Evolutionary conservation across 1,140 invertebrate species (phyloP).

Genomic region (Dreissena polymorpha): DNA sequence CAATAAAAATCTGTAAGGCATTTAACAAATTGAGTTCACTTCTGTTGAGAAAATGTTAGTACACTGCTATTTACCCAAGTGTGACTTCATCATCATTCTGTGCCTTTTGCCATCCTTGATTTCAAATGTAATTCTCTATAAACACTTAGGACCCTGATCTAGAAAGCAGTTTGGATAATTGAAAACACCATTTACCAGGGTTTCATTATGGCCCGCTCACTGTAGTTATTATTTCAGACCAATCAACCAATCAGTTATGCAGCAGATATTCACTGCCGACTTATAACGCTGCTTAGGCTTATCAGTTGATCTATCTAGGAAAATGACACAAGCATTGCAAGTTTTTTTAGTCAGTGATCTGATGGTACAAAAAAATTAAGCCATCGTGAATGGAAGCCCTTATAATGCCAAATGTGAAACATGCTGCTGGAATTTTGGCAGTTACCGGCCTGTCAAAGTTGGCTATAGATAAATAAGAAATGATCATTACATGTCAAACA

Average conservation of each 20-base stretch:
- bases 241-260: conserved; percentile 53
- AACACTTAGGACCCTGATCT: conserved; percentile 25
- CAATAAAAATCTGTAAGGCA: too few relatives aligned
- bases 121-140: conserved; percentile 25
- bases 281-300: conserved; percentile 44
- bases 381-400: too few relatives aligned
- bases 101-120: too few relatives aligned
- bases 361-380: too few relatives aligned
- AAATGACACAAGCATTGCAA: conserved; percentile 50
- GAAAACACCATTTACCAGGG: conserved; percentile 48
- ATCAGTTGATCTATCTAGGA: conserved; percentile 48
- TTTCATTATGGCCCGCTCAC: conserved; percentile 34
- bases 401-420: conserved; percentile 36
- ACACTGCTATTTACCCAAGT: too few relatives aligned
- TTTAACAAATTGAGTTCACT: too few relatives aligned
- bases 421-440: conserved; percentile 43
- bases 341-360: too few relatives aligned
- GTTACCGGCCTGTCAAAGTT: conserved; percentile 43
- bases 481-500: conserved; percentile 52
- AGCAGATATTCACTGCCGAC: conserved; percentile 47
- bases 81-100: too few relatives aligned
- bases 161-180: conserved; percentile 49
- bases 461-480: conserved; percentile 54
- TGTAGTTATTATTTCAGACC: conserved; percentile 46
- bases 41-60: too few relatives aligned